phyloP scores from a whole-genome alignment of 2,888 invertebrate species.

The Drosophila mercatorum region DNA sequence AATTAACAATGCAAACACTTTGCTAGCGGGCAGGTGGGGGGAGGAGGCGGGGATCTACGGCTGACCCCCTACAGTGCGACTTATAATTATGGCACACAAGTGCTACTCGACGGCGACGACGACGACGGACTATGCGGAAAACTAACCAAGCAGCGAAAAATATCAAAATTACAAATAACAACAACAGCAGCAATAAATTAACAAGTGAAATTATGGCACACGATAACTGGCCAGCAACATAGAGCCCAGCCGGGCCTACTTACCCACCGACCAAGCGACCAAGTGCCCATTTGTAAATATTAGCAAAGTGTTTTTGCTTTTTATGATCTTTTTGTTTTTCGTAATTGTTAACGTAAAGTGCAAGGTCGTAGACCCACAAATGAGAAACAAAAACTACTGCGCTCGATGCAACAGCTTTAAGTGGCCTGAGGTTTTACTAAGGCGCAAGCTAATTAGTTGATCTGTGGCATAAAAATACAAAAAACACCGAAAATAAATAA shows the following conservation, averaged over 20 bases:
- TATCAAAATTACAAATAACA: slow-evolving; percentile 18
- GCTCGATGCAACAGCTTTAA: slow-evolving; percentile 44
- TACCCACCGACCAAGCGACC: background rate
- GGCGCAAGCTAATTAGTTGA: slow-evolving; percentile 43
- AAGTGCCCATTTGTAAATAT: slow-evolving; percentile 38
- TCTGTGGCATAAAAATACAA: slow-evolving; percentile 4
- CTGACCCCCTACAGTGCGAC: slow-evolving; percentile 43
- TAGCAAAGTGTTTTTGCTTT: slow-evolving; percentile 17
- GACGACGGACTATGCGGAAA: slow-evolving; percentile 38
- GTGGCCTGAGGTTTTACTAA: slow-evolving; percentile 19
- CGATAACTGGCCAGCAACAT: slow-evolving; percentile 47
- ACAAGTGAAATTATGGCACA: slow-evolving; percentile 57
- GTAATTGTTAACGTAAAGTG: slow-evolving; percentile 39
- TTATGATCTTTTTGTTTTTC: slow-evolving; percentile 26
- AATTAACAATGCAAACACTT: slow-evolving; percentile 73
- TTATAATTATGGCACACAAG: slow-evolving; percentile 73
- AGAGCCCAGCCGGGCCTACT: slow-evolving; percentile 7
- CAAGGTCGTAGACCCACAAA: slow-evolving; percentile 53
- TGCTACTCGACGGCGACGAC: slow-evolving; percentile 52
- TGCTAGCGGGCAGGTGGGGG: background rate
- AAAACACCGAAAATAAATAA: background rate
- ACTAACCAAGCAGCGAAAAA: slow-evolving; percentile 7
- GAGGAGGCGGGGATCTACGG: background rate
- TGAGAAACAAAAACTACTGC: slow-evolving; percentile 10
- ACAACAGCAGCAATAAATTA: slow-evolving; percentile 16